These are phyloP conservation scores for Tachycineta bicolor DNA, from an alignment of 2,113 vertebrate species.

Conservation along the genomic window DNA sequence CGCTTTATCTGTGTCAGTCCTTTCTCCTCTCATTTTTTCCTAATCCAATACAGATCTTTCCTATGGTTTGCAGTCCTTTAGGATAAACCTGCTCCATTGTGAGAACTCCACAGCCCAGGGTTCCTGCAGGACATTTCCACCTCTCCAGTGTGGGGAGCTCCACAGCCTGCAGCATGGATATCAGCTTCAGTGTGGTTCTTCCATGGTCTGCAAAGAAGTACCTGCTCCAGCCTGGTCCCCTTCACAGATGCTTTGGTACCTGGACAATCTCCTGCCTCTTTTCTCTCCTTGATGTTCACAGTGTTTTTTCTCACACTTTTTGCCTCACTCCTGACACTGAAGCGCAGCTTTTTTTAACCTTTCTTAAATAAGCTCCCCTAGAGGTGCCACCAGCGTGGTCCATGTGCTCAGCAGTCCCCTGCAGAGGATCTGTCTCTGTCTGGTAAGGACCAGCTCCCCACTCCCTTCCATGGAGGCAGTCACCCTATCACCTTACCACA, in stretches of 20 bases:
- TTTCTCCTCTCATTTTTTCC: background rate
- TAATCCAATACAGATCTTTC: background rate
- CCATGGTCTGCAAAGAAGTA: background rate
- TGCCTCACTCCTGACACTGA: background rate
- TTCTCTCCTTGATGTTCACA: background rate
- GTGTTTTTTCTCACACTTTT: background rate
- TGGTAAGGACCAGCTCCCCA: background rate
- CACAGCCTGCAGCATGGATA: background rate
- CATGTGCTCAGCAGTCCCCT: background rate
- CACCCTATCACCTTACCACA: background rate
- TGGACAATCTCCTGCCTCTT: background rate
- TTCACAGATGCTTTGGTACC: background rate
- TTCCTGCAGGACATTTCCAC: background rate
- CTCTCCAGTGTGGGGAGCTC: background rate
- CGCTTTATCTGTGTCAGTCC: background rate
- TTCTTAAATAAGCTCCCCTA: background rate
- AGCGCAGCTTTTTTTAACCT: background rate
- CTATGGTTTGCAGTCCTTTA: background rate
- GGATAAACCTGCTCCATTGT: background rate
- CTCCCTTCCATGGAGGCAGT: background rate
- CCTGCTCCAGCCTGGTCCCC: background rate
- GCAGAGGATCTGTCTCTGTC: background rate
- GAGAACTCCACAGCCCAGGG: background rate
- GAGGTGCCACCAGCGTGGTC: background rate
- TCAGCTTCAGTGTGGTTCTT: background rate